Percentiles rank a stretch among this genome's conserved stretches.
Evolutionary conservation across 1,140 invertebrate genomes (phyloP).

Genomic region (Ostrea edulis): DNA sequence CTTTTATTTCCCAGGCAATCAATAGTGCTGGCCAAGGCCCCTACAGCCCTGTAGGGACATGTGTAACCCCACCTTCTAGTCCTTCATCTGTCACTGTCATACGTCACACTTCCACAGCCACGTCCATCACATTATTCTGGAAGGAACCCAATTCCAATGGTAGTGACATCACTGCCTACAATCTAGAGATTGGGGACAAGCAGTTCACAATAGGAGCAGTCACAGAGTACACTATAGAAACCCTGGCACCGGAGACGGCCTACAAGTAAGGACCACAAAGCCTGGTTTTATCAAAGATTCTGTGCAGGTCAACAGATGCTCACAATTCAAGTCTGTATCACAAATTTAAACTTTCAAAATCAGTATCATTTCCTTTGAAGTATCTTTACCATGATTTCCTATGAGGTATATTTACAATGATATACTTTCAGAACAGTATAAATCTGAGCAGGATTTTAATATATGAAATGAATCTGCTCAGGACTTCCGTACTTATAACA

Average conservation of each 20-base stretch:
- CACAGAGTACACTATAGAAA: conserved; percentile 78
- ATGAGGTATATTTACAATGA: no score
- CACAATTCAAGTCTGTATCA: no score
- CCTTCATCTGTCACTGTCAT: conserved; percentile 80
- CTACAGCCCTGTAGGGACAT: conserved; percentile 71
- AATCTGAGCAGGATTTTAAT: no score
- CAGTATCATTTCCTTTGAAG: no score
- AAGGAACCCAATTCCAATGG: conserved; percentile 85
- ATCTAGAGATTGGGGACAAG: conserved; percentile 86
- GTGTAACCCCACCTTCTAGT: conserved; percentile 75
- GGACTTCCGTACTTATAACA: no score
- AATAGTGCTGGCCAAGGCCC: conserved; percentile 77
- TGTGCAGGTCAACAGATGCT: no score
- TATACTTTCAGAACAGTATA: no score
- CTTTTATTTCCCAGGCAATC: conserved; percentile 69
- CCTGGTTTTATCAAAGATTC: not conserved
- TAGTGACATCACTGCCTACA: conserved; percentile 86
- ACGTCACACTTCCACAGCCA: conserved; percentile 83
- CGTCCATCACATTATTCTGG: conserved; percentile 86
- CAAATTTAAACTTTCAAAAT: no score
- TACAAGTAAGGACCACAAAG: conserved; percentile 80
- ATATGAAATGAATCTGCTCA: no score
- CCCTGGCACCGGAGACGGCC: conserved; percentile 82
- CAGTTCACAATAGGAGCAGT: conserved; percentile 68
- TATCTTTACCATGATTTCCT: no score